phyloP scores from a whole-genome alignment of 2,888 invertebrate genomes.

The Rhamnusium bicolor region DNA sequence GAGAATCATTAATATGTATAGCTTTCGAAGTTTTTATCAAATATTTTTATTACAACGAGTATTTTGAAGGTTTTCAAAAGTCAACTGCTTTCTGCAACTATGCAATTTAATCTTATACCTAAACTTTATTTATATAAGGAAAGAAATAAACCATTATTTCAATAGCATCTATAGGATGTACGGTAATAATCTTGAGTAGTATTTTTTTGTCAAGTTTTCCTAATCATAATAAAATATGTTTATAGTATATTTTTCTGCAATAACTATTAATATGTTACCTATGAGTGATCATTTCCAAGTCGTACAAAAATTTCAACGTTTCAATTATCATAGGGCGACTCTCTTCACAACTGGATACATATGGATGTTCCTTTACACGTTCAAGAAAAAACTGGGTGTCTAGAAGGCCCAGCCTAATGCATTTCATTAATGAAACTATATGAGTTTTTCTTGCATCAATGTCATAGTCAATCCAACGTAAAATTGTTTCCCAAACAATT shows the following conservation, averaged over 20 bases:
- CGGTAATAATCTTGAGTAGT: background rate
- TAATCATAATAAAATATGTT: background rate
- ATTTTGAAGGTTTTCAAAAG: background rate
- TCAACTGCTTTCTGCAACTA: background rate
- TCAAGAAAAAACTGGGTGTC: constrained; percentile 94
- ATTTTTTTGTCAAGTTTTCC: background rate
- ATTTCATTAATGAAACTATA: constrained; percentile 85
- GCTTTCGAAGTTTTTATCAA: too few relatives aligned
- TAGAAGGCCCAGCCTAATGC: constrained; percentile 86
- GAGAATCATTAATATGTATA: too few relatives aligned
- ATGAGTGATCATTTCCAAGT: constrained; percentile 89
- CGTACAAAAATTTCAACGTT: constrained; percentile 92
- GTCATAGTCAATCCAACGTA: constrained; percentile 90
- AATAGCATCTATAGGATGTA: background rate
- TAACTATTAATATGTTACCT: constrained; percentile 55
- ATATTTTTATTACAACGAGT: too few relatives aligned
- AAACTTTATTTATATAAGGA: background rate
- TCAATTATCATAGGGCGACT: constrained; percentile 93
- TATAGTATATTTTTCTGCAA: background rate
- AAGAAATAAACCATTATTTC: background rate
- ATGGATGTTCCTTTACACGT: constrained; percentile 90
- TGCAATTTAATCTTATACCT: background rate
- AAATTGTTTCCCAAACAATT: constrained; percentile 87
- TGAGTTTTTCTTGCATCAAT: constrained; percentile 81
- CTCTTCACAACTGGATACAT: constrained; percentile 86